Percentiles rank a stretch among this genome's conserved stretches.
Conservation (phyloP, 2,888 invertebrate genomes). For the Diplazon laetatorius region DNA sequence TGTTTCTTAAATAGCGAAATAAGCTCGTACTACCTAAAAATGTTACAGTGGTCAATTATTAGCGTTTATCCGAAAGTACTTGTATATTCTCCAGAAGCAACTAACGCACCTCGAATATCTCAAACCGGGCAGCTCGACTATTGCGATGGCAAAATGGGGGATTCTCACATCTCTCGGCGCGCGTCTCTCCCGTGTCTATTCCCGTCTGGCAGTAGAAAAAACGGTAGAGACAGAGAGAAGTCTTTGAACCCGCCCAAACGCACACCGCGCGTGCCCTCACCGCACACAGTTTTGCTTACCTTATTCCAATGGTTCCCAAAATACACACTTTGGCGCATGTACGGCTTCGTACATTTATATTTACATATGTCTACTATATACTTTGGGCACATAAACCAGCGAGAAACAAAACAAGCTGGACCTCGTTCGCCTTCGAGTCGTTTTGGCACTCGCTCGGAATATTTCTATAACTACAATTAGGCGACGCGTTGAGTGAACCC, state of each 20-base stretch:
- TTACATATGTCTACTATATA: constrained; percentile 42
- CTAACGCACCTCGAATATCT: not conserved
- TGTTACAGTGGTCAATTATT: too few species aligned
- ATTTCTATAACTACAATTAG: constrained; percentile 38
- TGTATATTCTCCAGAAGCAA: not conserved
- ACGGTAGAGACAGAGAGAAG: constrained; percentile 35
- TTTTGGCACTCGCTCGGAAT: constrained; percentile 17
- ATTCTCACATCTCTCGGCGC: constrained; percentile 1
- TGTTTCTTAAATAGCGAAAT: too few species aligned
- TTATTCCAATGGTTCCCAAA: constrained; percentile 49
- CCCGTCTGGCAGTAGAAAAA: not conserved
- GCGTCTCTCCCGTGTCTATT: constrained; percentile 45
- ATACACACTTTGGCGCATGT: constrained; percentile 17
- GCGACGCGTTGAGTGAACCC: constrained; percentile 19
- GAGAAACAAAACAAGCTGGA: constrained; percentile 34
- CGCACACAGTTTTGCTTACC: constrained; percentile 39
- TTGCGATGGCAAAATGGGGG: not conserved
- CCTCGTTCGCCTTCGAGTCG: constrained; percentile 7
- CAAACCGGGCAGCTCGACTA: not conserved
- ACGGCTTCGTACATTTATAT: constrained; percentile 10
- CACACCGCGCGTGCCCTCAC: constrained; percentile 17
- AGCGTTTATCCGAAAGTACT: not conserved
- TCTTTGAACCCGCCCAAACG: constrained; percentile 58
- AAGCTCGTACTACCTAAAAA: too few species aligned
- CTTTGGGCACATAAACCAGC: constrained; percentile 8